Evolutionary conservation across 30 jellyfish, hydroid and myxozoan species (phyloP).

Genomic region (Chironex yamaguchii): DNA sequence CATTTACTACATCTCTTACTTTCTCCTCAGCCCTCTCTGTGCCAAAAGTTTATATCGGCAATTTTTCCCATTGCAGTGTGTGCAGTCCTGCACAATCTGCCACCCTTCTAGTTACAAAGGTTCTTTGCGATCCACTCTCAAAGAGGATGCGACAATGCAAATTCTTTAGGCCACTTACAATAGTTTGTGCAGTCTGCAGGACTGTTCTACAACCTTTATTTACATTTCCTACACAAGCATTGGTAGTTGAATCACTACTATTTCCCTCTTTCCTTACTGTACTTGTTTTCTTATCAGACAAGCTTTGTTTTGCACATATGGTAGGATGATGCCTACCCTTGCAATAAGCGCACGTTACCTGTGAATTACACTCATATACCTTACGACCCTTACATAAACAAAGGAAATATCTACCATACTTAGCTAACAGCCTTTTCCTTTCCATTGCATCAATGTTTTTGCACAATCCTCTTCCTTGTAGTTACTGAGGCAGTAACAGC

Average conservation of each 20-base stretch:
- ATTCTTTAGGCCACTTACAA: neutral
- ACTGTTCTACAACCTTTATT: slow-evolving; percentile 12
- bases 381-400: neutral
- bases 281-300: no score
- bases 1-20: slow-evolving; percentile 3
- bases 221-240: neutral
- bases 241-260: neutral
- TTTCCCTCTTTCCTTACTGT: neutral
- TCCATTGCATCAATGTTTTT: neutral
- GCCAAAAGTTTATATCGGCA: slow-evolving; percentile 8
- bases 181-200: slow-evolving; percentile 37
- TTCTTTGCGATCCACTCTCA: slow-evolving; percentile 13
- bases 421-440: neutral
- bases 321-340: neutral
- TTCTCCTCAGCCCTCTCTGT: neutral
- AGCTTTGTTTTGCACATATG: no score
- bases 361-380: neutral
- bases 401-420: neutral
- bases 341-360: neutral
- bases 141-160: neutral
- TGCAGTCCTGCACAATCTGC: slow-evolving; percentile 3
- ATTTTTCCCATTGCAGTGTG: neutral
- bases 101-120: slow-evolving; percentile 18
- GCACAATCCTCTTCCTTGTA: no score
- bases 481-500: no score